Evolutionary conservation across 2,113 vertebrate species (phyloP).

Genomic region (Telmatochromis sp.): DNA sequence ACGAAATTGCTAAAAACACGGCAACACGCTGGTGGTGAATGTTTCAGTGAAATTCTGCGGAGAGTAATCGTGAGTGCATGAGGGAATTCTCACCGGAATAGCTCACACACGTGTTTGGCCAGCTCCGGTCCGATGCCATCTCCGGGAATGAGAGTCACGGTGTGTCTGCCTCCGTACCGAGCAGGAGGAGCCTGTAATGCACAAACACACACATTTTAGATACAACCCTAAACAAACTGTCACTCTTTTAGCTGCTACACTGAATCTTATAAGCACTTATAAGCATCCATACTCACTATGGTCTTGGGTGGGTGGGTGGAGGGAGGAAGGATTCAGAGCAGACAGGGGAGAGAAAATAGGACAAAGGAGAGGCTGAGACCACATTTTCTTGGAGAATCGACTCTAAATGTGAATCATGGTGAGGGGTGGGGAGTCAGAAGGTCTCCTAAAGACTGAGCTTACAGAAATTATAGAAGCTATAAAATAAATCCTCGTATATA

Average conservation of each 20-base stretch:
- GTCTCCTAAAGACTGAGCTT: background rate
- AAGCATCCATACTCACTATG: slow-evolving; percentile 49
- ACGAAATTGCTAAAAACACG: background rate
- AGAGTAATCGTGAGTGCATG: background rate
- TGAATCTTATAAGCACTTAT: background rate
- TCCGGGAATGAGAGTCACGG: slow-evolving; percentile 80
- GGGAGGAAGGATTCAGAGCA: background rate
- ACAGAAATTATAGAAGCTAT: background rate
- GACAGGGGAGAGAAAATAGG: slow-evolving; percentile 7
- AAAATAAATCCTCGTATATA: background rate
- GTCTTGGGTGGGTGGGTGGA: background rate
- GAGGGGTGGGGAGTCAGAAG: background rate
- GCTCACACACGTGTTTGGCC: slow-evolving; percentile 73
- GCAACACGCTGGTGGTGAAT: background rate
- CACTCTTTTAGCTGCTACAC: background rate
- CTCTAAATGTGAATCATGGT: background rate
- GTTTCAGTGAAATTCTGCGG: background rate
- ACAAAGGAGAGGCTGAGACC: background rate
- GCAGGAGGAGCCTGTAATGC: slow-evolving; percentile 70
- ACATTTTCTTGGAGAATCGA: background rate
- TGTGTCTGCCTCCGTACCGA: slow-evolving; percentile 81
- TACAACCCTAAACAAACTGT: background rate
- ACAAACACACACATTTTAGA: background rate
- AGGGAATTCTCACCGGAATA: slow-evolving; percentile 71
- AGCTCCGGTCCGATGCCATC: slow-evolving; percentile 83